Evolutionary conservation across 2,113 vertebrate genomes (phyloP).

Genomic region (Sylvietta virens): DNA sequence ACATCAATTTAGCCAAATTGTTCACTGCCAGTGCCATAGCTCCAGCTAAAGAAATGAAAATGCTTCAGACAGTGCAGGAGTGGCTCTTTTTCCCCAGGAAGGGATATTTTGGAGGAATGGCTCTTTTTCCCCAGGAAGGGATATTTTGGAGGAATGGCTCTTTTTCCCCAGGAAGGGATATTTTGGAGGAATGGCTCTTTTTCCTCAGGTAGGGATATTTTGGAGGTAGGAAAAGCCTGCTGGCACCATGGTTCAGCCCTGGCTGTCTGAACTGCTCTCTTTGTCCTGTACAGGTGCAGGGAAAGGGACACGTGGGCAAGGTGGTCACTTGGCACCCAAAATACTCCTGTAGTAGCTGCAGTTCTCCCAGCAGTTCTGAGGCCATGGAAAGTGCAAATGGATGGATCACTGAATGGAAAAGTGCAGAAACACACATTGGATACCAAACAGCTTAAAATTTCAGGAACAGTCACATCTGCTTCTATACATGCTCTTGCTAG

Average conservation of each 20-base stretch:
- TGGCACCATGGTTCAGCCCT: neutral
- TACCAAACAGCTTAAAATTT: neutral
- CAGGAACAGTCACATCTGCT: neutral
- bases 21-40: neutral
- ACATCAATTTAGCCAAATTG: neutral
- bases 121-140: neutral
- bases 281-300: neutral
- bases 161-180: neutral
- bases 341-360: neutral
- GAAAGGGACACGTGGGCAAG: accelerated
- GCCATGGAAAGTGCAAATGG: neutral
- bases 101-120: neutral
- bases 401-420: neutral
- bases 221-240: neutral
- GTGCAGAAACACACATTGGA: neutral
- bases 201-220: neutral
- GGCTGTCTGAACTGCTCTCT: neutral
- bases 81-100: neutral
- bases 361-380: neutral
- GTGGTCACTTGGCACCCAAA: neutral
- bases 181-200: neutral
- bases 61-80: neutral
- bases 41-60: neutral
- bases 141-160: neutral
- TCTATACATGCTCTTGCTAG: neutral